These are phyloP conservation scores for Dicyrtoma fusca DNA, from an alignment of 2,888 invertebrate species.

Conservation along the genomic window DNA sequence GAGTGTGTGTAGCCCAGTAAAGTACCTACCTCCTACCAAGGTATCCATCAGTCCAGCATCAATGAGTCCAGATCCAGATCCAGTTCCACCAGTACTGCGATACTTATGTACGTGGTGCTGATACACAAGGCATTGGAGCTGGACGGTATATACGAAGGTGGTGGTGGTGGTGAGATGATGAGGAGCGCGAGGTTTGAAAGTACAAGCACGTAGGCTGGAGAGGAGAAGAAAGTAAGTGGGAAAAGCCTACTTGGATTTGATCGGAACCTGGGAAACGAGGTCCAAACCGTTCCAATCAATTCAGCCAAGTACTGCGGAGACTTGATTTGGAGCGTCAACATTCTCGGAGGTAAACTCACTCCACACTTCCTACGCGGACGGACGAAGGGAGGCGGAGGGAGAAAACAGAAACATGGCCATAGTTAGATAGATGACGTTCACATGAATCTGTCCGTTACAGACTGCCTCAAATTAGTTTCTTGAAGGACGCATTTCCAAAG, in stretches of 20 bases:
- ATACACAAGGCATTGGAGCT: too few species aligned
- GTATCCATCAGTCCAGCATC: too few species aligned
- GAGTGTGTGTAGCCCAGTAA: too few species aligned
- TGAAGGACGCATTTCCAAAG: conserved; percentile 24
- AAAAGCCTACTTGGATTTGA: conserved; percentile 5
- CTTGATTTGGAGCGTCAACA: conserved; percentile 21
- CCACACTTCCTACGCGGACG: too few species aligned
- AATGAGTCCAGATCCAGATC: too few species aligned
- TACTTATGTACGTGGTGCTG: too few species aligned
- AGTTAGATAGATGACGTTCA: background rate
- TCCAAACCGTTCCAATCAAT: conserved; percentile 23
- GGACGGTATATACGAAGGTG: background rate
- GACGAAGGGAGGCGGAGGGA: background rate
- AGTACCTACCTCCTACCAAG: too few species aligned
- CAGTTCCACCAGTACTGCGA: too few species aligned
- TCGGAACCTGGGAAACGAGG: background rate
- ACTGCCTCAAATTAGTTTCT: conserved; percentile 29
- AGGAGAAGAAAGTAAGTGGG: conserved; percentile 9
- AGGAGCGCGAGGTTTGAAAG: background rate
- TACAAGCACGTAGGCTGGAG: background rate
- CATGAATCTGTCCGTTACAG: conserved; percentile 14
- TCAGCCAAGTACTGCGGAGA: conserved; percentile 3
- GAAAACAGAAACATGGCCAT: conserved; percentile 1
- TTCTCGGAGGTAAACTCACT: background rate
- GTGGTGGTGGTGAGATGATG: background rate